A percentile compares a stretch with the other conserved stretches of the same genome.
Conservation (phyloP, 2,888 invertebrate genomes). For the Biston betularia region DNA sequence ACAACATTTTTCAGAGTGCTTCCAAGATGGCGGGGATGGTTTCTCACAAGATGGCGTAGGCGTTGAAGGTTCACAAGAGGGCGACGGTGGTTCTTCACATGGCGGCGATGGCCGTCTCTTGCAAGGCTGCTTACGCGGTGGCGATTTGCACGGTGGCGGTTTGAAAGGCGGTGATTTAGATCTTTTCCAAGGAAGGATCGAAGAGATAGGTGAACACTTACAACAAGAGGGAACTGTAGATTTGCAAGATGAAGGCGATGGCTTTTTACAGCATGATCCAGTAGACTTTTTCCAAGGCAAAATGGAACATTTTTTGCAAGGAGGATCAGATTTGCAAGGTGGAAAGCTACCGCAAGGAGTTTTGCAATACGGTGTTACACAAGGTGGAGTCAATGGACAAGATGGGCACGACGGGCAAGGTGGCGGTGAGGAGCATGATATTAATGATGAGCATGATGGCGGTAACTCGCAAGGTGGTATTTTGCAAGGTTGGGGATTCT, state of each 20-base stretch:
- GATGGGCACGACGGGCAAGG: neutral
- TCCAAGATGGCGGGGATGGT: neutral
- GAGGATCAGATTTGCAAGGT: neutral
- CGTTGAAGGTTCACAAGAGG: neutral
- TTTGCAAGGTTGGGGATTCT: neutral
- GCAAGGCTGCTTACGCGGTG: neutral
- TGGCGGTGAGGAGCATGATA: neutral
- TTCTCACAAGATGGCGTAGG: neutral
- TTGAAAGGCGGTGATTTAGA: neutral
- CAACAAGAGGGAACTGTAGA: neutral
- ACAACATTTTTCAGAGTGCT: neutral
- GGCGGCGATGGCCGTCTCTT: neutral
- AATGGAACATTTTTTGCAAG: neutral
- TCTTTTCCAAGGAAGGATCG: neutral
- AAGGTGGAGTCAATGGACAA: neutral
- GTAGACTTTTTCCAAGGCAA: slow-evolving; percentile 1
- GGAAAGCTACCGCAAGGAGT: neutral
- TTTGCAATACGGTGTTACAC: neutral
- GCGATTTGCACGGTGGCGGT: neutral
- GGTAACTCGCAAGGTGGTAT: neutral
- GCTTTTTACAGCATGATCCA: neutral
- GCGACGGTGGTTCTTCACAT: neutral
- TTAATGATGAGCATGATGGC: neutral
- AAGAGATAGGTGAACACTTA: slow-evolving; percentile 7
- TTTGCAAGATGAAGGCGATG: neutral